phyloP scores from a whole-genome alignment of 2,113 vertebrate species.

The Salvelinus namaycush region DNA sequence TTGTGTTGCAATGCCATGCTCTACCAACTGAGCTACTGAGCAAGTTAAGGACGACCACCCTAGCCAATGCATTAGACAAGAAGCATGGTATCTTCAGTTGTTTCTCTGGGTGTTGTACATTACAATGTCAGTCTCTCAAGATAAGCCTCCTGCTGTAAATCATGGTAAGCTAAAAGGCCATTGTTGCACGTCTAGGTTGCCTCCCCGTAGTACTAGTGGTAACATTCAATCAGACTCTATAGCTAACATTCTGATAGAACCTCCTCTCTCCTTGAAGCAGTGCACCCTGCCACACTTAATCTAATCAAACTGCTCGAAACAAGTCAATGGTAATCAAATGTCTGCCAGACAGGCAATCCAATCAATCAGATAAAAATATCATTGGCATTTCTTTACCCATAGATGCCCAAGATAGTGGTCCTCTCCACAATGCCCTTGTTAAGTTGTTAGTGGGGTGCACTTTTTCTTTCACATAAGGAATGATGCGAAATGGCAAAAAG shows the following conservation, averaged over 20 bases:
- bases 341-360: neutral
- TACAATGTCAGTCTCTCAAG: constrained; percentile 79
- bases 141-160: constrained; percentile 87
- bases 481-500: constrained; percentile 26
- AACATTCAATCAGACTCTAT: constrained; percentile 7
- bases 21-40: no score
- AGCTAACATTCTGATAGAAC: neutral
- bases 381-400: neutral
- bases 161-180: constrained; percentile 88
- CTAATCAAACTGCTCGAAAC: no score
- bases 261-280: constrained; percentile 69
- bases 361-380: neutral
- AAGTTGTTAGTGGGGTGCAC: constrained; percentile 40
- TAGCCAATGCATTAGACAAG: constrained; percentile 80
- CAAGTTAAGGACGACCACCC: constrained; percentile 39
- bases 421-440: constrained; percentile 1
- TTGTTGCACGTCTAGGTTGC: constrained; percentile 64
- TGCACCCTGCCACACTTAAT: constrained; percentile 38
- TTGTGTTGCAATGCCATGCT: no score
- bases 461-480: constrained; percentile 31
- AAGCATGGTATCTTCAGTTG: constrained; percentile 96
- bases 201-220: constrained; percentile 24
- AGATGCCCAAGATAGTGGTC: neutral
- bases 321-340: neutral
- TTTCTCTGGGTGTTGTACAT: constrained; percentile 88